Evolutionary conservation across 2,797 vertebrate species (phyloP).

Genomic region (Decapterus maruadsi): DNA sequence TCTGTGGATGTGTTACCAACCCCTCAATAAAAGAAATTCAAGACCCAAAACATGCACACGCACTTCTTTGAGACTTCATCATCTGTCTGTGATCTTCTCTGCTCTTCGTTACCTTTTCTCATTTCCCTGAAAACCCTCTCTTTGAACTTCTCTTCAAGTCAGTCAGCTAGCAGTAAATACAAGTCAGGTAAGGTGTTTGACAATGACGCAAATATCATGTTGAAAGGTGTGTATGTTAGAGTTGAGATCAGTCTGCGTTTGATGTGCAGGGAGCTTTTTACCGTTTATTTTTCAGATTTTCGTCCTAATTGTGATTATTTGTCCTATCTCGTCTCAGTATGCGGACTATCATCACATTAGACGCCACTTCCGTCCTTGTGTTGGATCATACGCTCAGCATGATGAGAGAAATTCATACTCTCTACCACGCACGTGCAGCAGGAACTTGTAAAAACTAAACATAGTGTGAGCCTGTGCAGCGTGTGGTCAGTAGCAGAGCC

Average conservation of each 20-base stretch:
- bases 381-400: background rate
- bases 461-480: background rate
- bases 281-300: background rate
- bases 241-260: background rate
- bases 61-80: slow-evolving; percentile 24
- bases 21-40: slow-evolving; percentile 5
- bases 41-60: slow-evolving; percentile 9
- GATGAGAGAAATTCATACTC: background rate
- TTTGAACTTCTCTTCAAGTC: slow-evolving; percentile 1
- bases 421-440: background rate
- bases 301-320: background rate
- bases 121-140: slow-evolving; percentile 19
- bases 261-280: background rate
- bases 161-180: background rate
- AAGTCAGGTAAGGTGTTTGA: background rate
- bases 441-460: background rate
- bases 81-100: background rate
- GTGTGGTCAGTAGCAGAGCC: background rate
- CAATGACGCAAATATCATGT: background rate
- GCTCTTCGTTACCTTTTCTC: slow-evolving; percentile 4
- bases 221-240: background rate
- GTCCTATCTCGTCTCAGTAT: background rate
- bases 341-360: background rate
- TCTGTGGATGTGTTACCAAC: slow-evolving; percentile 14
- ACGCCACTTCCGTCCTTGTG: background rate